Percentiles rank a stretch among this genome's conserved stretches.
Evolutionary conservation across 2,113 vertebrate genomes (phyloP).

Genomic region (Melanocharis versteri): DNA sequence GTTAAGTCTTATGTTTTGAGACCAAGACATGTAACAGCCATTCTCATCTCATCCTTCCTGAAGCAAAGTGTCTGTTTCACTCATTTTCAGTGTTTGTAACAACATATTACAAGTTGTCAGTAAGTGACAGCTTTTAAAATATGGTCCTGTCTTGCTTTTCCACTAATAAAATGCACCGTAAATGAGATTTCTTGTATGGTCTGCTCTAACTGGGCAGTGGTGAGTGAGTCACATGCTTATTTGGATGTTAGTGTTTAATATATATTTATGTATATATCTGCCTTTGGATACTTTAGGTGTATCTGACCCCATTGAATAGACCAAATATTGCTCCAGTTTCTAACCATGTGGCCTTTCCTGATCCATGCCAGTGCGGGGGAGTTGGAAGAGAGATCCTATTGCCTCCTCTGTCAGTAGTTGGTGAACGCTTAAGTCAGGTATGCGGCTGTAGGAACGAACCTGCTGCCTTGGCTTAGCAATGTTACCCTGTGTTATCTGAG

Average conservation of each 20-base stretch:
- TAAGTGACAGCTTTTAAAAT: background rate
- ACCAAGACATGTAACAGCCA: background rate
- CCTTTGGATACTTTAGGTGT: background rate
- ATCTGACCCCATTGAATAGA: background rate
- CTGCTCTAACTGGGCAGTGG: background rate
- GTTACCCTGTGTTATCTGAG: background rate
- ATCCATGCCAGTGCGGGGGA: background rate
- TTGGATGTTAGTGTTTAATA: background rate
- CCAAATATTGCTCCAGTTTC: background rate
- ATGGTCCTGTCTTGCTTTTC: background rate
- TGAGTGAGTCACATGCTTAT: background rate
- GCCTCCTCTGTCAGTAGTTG: background rate
- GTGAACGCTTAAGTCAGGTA: background rate
- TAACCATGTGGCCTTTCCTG: background rate
- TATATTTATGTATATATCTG: background rate
- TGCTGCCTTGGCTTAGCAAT: background rate
- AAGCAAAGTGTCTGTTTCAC: background rate
- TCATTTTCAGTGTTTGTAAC: background rate
- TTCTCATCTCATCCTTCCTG: background rate
- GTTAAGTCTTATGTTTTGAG: background rate
- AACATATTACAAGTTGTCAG: background rate
- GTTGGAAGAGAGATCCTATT: background rate
- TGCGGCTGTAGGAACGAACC: background rate
- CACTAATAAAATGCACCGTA: background rate
- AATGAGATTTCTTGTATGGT: background rate